Base-by-base conservation (phyloP, 2,888 invertebrate species). In the Lithophane socia region DNA sequence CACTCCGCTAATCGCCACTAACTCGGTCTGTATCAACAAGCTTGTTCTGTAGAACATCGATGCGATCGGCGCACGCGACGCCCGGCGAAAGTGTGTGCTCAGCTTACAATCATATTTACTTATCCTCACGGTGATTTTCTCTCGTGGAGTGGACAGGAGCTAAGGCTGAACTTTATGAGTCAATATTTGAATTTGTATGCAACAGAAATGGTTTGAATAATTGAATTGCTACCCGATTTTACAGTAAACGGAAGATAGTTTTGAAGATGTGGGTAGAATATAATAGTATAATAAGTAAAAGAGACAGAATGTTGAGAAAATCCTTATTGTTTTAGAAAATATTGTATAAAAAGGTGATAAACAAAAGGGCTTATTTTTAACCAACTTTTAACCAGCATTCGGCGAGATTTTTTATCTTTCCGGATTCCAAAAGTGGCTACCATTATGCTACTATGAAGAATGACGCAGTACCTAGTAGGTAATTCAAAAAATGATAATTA, bases 21-120 rank as follows among this genome's bases (percentile, higher is more conserved):
- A 82, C 78, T 88, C 65, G 63, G 64, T 24, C 64, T 52, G 13
- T 49, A 65, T 73, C 69, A 79, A 70, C 74, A 78, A 86, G 83
- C 74, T 80, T 75, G 85, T 82, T 85, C 86, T 71, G 73, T 77
- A 79, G 84, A 80, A 85, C 88, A 87, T 82, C 88, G 91, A 88
- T 91, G 86, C 83, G 87, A 92, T 91, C 91, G 73, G 87, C 85
- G 90, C 91, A 92, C 92, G 91, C 90, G 91, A 92, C 88, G 87
- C 82, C 78, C 87, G 87, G 91, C 87, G 90, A 92, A 92, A 91
- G 91, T 92, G 91, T 91, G 84, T 84, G 77, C 73, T 82, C 79
- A 84, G 82, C 77, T 84, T 83, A 88, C 87, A 82, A 88, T 90
- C 91, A 90, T 90, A 89, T 88, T 88, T 89, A 85, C 87, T 83